phyloP scores from a whole-genome alignment of 2,113 vertebrate genomes.

The Ciconia boyciana region DNA sequence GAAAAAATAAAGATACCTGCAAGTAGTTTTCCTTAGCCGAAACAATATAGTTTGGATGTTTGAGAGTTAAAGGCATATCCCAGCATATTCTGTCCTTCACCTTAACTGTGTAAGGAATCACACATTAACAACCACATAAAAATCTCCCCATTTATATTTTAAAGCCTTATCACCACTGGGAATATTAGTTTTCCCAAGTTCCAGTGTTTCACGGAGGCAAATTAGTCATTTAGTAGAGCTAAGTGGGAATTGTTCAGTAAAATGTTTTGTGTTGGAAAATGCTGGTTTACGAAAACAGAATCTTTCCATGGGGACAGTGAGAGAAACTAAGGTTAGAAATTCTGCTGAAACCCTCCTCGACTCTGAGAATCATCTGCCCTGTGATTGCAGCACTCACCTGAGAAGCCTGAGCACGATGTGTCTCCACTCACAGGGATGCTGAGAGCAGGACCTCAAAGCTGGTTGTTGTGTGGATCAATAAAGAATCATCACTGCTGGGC shows the following conservation, averaged over 20 bases:
- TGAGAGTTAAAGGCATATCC: background rate
- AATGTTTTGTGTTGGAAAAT: background rate
- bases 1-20: background rate
- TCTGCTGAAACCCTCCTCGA: background rate
- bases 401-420: rapidly evolving
- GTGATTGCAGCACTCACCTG: background rate
- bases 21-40: background rate
- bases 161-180: background rate
- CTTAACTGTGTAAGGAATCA: background rate
- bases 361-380: background rate
- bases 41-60: background rate
- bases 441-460: background rate
- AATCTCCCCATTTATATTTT: background rate
- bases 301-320: background rate
- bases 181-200: slow-evolving; percentile 9
- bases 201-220: background rate
- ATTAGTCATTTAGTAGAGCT: background rate
- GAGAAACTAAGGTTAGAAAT: background rate
- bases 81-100: background rate
- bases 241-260: background rate
- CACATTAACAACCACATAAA: background rate
- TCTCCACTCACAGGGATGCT: background rate
- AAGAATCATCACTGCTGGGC: background rate
- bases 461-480: background rate
- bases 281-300: background rate